These are phyloP conservation scores for Numida meleagris DNA, from an alignment of 2,113 vertebrate species.

Conservation along the genomic window DNA sequence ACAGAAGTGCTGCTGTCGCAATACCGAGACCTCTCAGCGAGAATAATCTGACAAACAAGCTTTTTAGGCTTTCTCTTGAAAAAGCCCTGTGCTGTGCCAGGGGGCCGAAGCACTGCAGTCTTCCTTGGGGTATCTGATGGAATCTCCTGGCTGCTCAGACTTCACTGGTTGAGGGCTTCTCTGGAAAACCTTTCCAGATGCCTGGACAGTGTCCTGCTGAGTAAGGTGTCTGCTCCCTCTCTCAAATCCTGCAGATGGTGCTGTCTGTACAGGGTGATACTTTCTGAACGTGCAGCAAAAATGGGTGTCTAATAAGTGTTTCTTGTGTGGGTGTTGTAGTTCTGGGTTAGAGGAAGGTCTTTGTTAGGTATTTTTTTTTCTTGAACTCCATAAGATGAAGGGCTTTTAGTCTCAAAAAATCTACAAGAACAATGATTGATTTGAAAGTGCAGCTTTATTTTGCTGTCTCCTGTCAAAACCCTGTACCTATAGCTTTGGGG, in stretches of 20 bases:
- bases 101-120: background rate
- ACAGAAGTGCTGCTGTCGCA: background rate
- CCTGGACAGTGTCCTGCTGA: background rate
- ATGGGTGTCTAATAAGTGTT: background rate
- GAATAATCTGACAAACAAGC: background rate
- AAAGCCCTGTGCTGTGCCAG: background rate
- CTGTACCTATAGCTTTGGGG: background rate
- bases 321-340: background rate
- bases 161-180: background rate
- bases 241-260: constrained; percentile 34
- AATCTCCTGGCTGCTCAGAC: background rate
- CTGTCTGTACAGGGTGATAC: background rate
- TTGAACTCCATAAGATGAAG: background rate
- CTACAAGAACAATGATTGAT: background rate
- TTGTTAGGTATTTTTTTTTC: background rate
- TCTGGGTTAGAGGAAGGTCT: background rate
- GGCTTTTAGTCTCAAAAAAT: background rate
- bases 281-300: background rate
- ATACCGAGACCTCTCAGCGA: background rate
- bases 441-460: background rate
- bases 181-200: background rate
- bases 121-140: background rate
- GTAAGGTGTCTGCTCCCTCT: background rate
- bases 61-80: background rate
- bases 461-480: background rate